Evolutionary conservation across 2,888 invertebrate species (phyloP), one percentile per base, ranked within the genome.

Genomic region (Luffia ferchaultella): DNA sequence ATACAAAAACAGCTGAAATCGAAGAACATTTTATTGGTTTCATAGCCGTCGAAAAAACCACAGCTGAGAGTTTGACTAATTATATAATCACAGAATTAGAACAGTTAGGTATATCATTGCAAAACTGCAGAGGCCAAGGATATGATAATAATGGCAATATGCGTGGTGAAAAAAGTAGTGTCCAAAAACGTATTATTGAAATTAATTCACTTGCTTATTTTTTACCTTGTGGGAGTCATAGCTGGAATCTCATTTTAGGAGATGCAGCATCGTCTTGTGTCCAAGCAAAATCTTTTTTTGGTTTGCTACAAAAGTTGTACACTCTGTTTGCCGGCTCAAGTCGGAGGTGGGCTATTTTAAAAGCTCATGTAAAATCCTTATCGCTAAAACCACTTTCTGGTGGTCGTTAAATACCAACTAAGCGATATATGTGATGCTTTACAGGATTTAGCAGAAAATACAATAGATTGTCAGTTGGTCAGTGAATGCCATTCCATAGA

Each of bases 341-440:
- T 48, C 52, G 49, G 49, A 50, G 50, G 50, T 54, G 52, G 52
- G 49, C 54, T 54, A 52, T 54, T 52, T 54, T 54, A 54, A 54
- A 54, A 50, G 50, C 52, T 51, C 52, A 50, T 53, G 51, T 53
- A 52, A 54, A 53, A 52, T 55, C 53, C 17, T 53, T 54, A 53
- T 52, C 53, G 52, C 51, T 56, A 46, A 54, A 57, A 30, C 3
- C 30, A 50, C 55, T 57, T 56, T 55, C 54, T 52, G 54, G 12
- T 7, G 30, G 30, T 12, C 3, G 30, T 30, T 17, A 43, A 16
- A 43, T 16, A 16, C 17, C 12, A 30, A 30, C 12, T 30, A 30
- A 30, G 30, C 30, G 30, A 30, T 30, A 30, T 30, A 30, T 30
- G 30, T 30, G 30, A 30, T 30, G 3, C 30, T 48, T 30, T 20